These are phyloP conservation scores for Apomyelois bistriatella DNA, from an alignment of 2,888 invertebrate species.

Conservation along the genomic window DNA sequence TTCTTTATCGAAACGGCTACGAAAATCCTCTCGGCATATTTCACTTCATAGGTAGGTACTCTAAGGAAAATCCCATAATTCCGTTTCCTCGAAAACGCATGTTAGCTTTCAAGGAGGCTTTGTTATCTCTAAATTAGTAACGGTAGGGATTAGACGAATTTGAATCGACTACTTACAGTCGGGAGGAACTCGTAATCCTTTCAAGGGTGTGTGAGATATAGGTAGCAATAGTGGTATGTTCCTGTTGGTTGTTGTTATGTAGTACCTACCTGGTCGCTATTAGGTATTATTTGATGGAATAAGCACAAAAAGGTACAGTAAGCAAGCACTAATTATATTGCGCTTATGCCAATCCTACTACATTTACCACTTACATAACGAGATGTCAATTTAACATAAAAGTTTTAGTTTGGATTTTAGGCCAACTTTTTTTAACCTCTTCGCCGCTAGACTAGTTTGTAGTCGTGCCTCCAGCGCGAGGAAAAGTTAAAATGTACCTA, in stretches of 20 bases:
- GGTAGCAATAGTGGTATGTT: slow-evolving; percentile 23
- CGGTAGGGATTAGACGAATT: slow-evolving; percentile 42
- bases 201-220: slow-evolving; percentile 44
- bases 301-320: too few relatives aligned
- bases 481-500: too few relatives aligned
- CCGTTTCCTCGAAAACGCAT: slow-evolving; percentile 35
- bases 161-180: slow-evolving; percentile 29
- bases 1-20: slow-evolving; percentile 19
- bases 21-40: slow-evolving; percentile 29
- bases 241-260: neutral
- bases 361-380: too few relatives aligned
- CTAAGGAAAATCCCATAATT: slow-evolving; percentile 43
- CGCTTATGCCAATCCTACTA: too few relatives aligned
- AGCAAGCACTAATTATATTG: too few relatives aligned
- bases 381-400: too few relatives aligned
- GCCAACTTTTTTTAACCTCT: too few relatives aligned
- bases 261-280: too few relatives aligned
- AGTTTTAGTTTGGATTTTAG: too few relatives aligned
- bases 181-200: slow-evolving; percentile 39
- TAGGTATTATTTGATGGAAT: neutral
- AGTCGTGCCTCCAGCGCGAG: too few relatives aligned
- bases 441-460: too few relatives aligned
- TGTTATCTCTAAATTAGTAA: slow-evolving; percentile 59
- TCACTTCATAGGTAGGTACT: slow-evolving; percentile 22
- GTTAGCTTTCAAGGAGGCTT: slow-evolving; percentile 36